Percentiles rank a stretch among this genome's conserved stretches.
Evolutionary conservation across 2,797 vertebrate species (phyloP).

Genomic region (Cygnus olor): DNA sequence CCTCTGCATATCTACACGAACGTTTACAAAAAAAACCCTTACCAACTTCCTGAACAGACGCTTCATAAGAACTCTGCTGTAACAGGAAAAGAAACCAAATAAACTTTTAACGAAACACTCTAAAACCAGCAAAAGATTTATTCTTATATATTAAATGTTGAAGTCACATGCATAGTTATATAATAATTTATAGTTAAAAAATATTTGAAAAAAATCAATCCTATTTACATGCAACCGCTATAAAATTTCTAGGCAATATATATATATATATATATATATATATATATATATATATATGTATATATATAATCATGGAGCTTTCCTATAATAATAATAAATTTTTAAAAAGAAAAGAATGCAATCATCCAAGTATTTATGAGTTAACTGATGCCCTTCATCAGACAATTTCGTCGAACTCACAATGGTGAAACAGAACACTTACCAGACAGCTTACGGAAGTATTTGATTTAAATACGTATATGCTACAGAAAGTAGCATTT

Average conservation of each 20-base stretch:
- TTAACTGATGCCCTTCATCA: slow-evolving; percentile 59
- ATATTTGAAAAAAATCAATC: slow-evolving; percentile 72
- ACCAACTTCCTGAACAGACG: slow-evolving; percentile 9
- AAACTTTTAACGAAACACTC: slow-evolving; percentile 73
- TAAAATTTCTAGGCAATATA: slow-evolving; percentile 73
- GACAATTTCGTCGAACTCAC: slow-evolving; percentile 56
- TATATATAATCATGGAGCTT: slow-evolving; percentile 20
- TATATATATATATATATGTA: too few species aligned
- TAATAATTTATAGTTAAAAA: slow-evolving; percentile 78
- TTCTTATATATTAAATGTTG: slow-evolving; percentile 79
- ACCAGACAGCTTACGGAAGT: not conserved
- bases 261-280: too few species aligned
- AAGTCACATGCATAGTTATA: slow-evolving; percentile 79
- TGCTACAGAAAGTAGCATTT: not conserved
- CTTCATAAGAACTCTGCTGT: slow-evolving; percentile 40
- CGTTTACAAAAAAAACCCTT: not conserved
- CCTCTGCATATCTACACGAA: slow-evolving; percentile 25
- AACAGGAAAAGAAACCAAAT: slow-evolving; percentile 49
- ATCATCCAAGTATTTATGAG: slow-evolving; percentile 15
- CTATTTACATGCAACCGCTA: slow-evolving; percentile 93
- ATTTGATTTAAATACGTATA: not conserved
- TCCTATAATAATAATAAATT: slow-evolving; percentile 36
- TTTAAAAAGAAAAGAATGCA: not conserved
- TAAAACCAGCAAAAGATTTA: slow-evolving; percentile 85
- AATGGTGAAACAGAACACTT: slow-evolving; percentile 4